Percentiles rank a stretch among this genome's conserved stretches.
These are phyloP conservation scores for Sialia sialis DNA, from an alignment of 2,113 vertebrate genomes.

Conservation along the genomic window DNA sequence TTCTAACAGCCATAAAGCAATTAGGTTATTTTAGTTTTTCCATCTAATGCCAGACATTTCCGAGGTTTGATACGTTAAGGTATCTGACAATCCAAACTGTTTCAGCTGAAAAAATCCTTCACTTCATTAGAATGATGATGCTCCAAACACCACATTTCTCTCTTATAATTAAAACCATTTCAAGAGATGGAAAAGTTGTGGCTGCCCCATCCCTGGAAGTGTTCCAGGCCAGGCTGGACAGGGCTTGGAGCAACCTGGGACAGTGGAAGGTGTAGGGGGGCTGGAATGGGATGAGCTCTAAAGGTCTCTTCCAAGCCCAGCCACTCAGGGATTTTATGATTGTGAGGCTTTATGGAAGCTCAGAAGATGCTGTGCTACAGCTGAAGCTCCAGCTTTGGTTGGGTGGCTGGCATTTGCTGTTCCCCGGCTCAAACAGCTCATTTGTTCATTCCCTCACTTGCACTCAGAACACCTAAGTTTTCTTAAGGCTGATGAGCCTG, in stretches of 20 bases:
- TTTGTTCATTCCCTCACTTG: background rate
- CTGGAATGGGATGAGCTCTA: background rate
- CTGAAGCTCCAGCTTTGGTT: background rate
- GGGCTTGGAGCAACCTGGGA: rapidly evolving
- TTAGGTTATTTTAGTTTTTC: background rate
- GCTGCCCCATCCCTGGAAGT: background rate
- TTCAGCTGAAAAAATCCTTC: background rate
- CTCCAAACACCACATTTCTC: background rate
- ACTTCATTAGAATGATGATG: background rate
- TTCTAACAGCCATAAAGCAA: background rate
- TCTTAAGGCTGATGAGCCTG: background rate
- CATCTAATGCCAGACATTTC: background rate
- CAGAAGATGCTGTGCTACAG: background rate
- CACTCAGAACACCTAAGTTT: background rate
- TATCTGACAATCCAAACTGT: background rate
- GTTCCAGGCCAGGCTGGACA: background rate
- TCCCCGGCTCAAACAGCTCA: background rate
- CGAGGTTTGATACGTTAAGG: background rate
- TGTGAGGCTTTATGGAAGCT: background rate
- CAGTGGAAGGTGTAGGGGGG: background rate
- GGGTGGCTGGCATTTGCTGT: background rate
- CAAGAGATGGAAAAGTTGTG: background rate
- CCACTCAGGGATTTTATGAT: background rate
- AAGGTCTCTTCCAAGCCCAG: background rate
- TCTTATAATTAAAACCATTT: background rate